phyloP scores from a whole-genome alignment of 2,113 vertebrate genomes.

The Pithys albifrons region DNA sequence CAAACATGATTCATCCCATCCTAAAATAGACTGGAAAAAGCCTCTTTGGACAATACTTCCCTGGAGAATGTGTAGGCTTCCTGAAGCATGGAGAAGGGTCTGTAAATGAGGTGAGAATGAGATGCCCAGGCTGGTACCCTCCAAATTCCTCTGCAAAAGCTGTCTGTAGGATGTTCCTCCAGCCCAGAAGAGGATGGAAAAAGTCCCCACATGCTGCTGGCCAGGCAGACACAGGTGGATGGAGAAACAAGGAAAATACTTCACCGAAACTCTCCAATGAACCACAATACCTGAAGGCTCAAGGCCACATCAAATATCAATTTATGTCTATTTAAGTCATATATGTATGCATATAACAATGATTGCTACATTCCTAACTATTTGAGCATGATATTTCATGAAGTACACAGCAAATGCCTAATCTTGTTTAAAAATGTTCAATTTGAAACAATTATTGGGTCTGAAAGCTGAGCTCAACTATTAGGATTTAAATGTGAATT shows the following conservation, averaged over 20 bases:
- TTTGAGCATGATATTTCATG: neutral
- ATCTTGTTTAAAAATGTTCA: neutral
- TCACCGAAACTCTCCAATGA: neutral
- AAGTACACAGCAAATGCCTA: neutral
- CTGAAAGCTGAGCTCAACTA: neutral
- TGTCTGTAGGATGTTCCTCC: neutral
- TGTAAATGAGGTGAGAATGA: neutral
- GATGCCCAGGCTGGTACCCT: neutral
- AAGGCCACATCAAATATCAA: neutral
- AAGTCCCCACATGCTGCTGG: accelerated
- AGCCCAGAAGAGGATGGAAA: neutral
- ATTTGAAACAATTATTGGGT: neutral
- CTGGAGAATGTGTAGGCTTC: neutral
- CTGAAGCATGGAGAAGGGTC: neutral
- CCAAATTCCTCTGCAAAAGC: neutral
- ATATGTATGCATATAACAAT: neutral
- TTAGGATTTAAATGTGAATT: neutral
- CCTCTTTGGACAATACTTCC: neutral
- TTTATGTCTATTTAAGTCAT: neutral
- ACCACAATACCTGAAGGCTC: neutral
- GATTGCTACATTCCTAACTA: neutral
- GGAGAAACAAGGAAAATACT: neutral
- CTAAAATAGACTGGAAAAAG: neutral
- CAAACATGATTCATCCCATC: neutral
- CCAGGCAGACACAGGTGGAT: accelerated